Evolutionary conservation across 2,113 vertebrate species (phyloP).

Genomic region (Atractosteus spatula): DNA sequence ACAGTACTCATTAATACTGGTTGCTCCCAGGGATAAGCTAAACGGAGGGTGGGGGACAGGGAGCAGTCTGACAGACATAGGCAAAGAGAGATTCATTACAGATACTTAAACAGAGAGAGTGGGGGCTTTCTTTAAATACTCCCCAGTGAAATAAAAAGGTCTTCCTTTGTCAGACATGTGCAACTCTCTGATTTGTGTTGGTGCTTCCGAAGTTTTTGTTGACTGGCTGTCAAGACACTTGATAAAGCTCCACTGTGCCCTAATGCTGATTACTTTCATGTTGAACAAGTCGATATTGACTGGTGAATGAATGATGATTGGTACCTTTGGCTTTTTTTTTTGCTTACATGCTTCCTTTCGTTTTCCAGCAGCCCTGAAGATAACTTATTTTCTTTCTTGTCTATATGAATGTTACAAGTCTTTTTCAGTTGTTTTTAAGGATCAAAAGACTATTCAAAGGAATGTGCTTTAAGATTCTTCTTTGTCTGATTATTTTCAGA

Average conservation of each 20-base stretch:
- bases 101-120: conserved; percentile 2
- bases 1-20: conserved; percentile 83
- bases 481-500: too few relatives aligned
- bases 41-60: conserved; percentile 34
- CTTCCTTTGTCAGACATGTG: conserved; percentile 27
- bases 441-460: too few relatives aligned
- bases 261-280: conserved; percentile 91
- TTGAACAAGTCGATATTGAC: conserved; percentile 94
- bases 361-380: neutral
- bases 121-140: conserved; percentile 30
- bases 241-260: conserved; percentile 81
- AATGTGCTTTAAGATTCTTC: too few relatives aligned
- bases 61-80: conserved; percentile 24
- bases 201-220: conserved; percentile 64
- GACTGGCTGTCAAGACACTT: conserved; percentile 66
- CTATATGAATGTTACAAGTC: too few relatives aligned
- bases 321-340: conserved; percentile 45
- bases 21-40: conserved; percentile 57
- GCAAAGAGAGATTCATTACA: conserved; percentile 7
- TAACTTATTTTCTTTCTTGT: too few relatives aligned
- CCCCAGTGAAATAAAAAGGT: conserved; percentile 33
- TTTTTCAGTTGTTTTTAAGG: too few relatives aligned
- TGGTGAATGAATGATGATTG: conserved; percentile 82
- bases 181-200: conserved; percentile 13
- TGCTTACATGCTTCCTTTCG: conserved; percentile 17